phyloP scores from a whole-genome alignment of 2,797 vertebrate genomes.

The Acrossocheilus wenchowensis region DNA sequence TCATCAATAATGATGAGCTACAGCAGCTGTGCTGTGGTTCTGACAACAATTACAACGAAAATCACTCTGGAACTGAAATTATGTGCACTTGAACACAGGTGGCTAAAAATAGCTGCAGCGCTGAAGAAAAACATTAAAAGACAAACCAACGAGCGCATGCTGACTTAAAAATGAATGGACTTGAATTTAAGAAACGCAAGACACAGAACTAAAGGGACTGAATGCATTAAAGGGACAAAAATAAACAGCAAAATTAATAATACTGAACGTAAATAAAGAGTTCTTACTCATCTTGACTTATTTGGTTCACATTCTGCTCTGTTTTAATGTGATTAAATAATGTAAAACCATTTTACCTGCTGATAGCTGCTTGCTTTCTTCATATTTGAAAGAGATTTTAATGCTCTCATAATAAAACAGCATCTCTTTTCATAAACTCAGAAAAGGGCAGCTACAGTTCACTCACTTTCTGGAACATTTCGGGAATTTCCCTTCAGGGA shows the following conservation, averaged over 20 bases:
- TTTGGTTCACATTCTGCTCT: background rate
- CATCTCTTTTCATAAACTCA: background rate
- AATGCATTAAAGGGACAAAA: background rate
- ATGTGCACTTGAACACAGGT: background rate
- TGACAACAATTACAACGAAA: background rate
- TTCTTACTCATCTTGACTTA: conserved; percentile 2
- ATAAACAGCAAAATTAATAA: background rate
- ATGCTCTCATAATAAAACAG: background rate
- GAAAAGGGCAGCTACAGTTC: background rate
- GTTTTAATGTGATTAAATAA: background rate
- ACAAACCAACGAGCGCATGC: background rate
- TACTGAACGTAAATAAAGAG: background rate
- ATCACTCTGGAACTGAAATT: background rate
- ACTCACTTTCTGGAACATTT: background rate
- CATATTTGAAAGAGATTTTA: background rate
- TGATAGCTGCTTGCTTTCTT: background rate
- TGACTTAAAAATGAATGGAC: background rate
- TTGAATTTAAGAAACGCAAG: background rate
- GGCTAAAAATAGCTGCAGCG: background rate
- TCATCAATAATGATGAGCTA: background rate
- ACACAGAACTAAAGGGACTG: background rate
- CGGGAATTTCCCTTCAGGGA: background rate
- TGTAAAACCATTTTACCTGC: too few relatives aligned
- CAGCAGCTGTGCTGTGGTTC: background rate
- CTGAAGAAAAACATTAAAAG: background rate